Base-by-base conservation (phyloP, 2,797 vertebrate genomes). In the Macropus fuliginosus region DNA sequence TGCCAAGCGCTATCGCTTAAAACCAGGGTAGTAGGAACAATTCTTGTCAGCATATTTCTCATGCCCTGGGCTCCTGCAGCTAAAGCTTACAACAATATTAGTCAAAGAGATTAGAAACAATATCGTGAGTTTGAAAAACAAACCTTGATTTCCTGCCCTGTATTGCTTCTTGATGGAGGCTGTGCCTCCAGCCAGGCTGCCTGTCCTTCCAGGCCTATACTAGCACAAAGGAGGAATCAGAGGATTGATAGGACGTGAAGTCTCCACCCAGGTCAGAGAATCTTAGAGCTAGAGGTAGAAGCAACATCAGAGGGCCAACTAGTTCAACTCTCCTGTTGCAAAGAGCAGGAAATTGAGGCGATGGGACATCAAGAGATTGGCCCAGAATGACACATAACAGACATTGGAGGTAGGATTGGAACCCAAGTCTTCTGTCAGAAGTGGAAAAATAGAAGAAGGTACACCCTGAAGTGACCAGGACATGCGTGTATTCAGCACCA, bases 1-100 rank as follows among this genome's bases (percentile, higher is more conserved):
- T 31, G 96, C n/a, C 90, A 92, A 97, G 66, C 11, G 56, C 91
- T 50, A 56, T 57, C 94, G 27, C 46, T 95, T 90, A 92, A 95
- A 95, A 91, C 10, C 12, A 3, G 74, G 29, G 91, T 93, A 46
- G 55, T 2, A 40, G 57, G 56, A 94, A 40, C 89, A 59, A 87
- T 66, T 24, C 74, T 89, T 0, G 14, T 55, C 93, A 54, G 27
- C 5, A n/a, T 40, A n/a, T 90, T 91, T 94, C 91, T 91, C 56
- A 21, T 10, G 13, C 54, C 31, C n/a, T 1, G 0, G 66, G 57
- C 12, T 0, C 91, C 46, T 1, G 31, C 50, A 28, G 14, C 28
- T 55, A 14, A 87, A 62, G 18, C 91, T 56, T 66, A 55, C 90
- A 50, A 11, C 55, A 55, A 0, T 90, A 54, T 46, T 6, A 55